Base-by-base conservation (phyloP, 2,888 invertebrate genomes). In the Tricholauxania praeusta region DNA sequence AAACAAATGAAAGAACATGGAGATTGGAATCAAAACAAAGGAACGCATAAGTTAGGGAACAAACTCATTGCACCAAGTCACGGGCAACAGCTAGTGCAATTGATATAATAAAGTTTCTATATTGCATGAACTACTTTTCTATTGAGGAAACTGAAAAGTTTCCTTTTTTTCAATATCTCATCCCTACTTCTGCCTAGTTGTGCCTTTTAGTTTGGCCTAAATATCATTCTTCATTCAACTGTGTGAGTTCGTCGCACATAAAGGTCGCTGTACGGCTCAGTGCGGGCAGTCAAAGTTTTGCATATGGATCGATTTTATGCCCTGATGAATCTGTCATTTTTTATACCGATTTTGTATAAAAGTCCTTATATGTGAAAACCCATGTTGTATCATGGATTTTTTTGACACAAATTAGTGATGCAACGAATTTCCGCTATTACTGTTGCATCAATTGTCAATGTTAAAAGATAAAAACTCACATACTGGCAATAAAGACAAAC, bases 301-400 rank as follows among this genome's bases (percentile, higher is more conserved):
- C 12, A 51, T 48, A 39, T 62, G 28, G 51, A n/a, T 15, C 17
- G 51, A 69, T 60, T 60, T 49, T 48, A 67, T 48, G 55, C 32
- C 51, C 60, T 28, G 69, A 47, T 70, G 69, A 70, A 22, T 60
- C 32, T 62, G 32, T 52, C 69, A 62, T 19, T 70, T 52, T 60
- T 22, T 39, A 22, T 15, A 14, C 51, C 17, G 28, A 59, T 65
- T 22, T 19, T 65, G 10, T 32, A 14, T 7, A 17, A 4, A 17
- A 17, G 2, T 19, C 28, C 28, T 28, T 28, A 4, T 28, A 0
- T 28, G 28, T 28, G 3, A 28, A 28, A 28, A 28, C 0, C 55
- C 17, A 14, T 17, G 55, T n/a, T 55, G 55, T 3, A 28, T 28
- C 28, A 28, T 28, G 28, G 3, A 39, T 47, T 17, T 28, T 39